These are phyloP conservation scores for Metaphire vulgaris DNA, from an alignment of 1,140 invertebrate species.

Conservation along the genomic window DNA sequence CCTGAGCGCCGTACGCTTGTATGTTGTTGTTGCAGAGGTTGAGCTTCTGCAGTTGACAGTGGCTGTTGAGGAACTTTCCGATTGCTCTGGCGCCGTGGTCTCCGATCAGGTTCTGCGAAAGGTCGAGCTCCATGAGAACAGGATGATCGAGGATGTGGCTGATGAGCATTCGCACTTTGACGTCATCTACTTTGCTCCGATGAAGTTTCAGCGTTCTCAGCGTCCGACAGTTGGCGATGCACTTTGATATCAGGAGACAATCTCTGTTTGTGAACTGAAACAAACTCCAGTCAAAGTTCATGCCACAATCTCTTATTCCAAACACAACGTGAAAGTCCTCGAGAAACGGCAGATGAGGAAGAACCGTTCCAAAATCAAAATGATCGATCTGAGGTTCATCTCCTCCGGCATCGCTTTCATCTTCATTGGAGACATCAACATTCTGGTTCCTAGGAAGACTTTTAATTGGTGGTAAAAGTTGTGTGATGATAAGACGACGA, in stretches of 20 bases:
- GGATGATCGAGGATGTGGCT: slow-evolving; percentile 50
- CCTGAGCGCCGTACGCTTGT: slow-evolving; percentile 45
- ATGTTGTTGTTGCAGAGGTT: slow-evolving; percentile 51
- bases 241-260: slow-evolving; percentile 48
- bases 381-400: slow-evolving; percentile 51
- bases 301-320: slow-evolving; percentile 51
- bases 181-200: slow-evolving; percentile 34
- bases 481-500: slow-evolving; percentile 44
- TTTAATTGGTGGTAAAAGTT: slow-evolving; percentile 39
- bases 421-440: slow-evolving; percentile 19
- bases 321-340: slow-evolving; percentile 49
- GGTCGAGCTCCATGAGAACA: slow-evolving; percentile 43
- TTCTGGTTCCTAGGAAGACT: neutral
- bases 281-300: slow-evolving; percentile 54
- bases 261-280: slow-evolving; percentile 53
- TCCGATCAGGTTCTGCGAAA: slow-evolving; percentile 51
- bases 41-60: slow-evolving; percentile 44
- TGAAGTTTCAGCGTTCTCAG: slow-evolving; percentile 45
- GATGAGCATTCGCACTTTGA: slow-evolving; percentile 46
- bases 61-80: slow-evolving; percentile 51
- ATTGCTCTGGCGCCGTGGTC: slow-evolving; percentile 50
- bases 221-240: slow-evolving; percentile 44
- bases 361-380: slow-evolving; percentile 49
- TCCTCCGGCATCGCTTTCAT: slow-evolving; percentile 30
- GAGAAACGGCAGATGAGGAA: slow-evolving; percentile 44